Evolutionary conservation across 2,797 vertebrate species (phyloP), one percentile per base, ranked within the genome.

Genomic region (Cercopithecus diana): DNA sequence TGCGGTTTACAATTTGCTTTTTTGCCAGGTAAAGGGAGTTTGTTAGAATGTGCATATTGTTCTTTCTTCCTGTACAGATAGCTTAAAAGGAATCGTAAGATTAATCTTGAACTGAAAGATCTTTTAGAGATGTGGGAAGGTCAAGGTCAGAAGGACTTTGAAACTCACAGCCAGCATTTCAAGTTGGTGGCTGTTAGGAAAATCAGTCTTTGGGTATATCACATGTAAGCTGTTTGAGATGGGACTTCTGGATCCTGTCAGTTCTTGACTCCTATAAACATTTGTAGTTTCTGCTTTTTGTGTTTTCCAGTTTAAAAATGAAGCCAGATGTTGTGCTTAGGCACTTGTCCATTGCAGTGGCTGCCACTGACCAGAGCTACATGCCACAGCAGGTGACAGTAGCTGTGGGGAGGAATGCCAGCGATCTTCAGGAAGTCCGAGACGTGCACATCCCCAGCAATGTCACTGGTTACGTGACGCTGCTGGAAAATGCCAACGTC

Each of bases 301-400:
- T 98, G 84, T 97, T 95, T 98, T 96, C 26, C 98, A 99, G 99
- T 97, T 99, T 99, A 95, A 99, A 99, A 98, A 99, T 99, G 99
- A 99, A 99, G 90, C 99, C 99, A 41, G 99, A 99, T 45, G 99
- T 99, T 82, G 99, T 99, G 84, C 98, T 99, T 98, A 99, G 99
- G 85, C 99, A 99, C 50, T 98, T 99, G 94, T 99, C 99, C 92
- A 99, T 99, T 28, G 99, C 99, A 0, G 99, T 99, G 96, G 99
- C 99, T 4, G 99, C 99, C 33, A 99, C 98, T 1, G 99, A 99
- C 99, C 99, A 99, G 99, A 99, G 99, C 97, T 99, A 99, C 98
- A 99, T 99, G 99, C 99, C 99, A 17, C 99, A 99, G 98, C 99
- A 99, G 95, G 99, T 99, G 39, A 99, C 99, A 0, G 99, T 99